Evolutionary conservation across 2,797 vertebrate genomes (phyloP), one percentile per base, ranked within the genome.

Genomic region (Myripristis murdjan): DNA sequence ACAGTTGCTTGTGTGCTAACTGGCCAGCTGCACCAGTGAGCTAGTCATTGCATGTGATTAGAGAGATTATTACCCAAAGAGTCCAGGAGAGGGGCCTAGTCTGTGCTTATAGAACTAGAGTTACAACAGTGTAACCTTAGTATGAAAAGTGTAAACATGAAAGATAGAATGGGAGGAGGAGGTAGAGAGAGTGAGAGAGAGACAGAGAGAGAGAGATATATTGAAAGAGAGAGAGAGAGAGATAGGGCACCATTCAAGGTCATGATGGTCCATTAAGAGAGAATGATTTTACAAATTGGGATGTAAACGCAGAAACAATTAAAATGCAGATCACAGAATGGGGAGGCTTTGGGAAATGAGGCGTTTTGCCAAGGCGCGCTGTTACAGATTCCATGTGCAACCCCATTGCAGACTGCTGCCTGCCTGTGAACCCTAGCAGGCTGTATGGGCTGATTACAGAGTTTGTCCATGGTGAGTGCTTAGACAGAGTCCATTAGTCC

Each of bases 401-500:
- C 62, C 79, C 64, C 54, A 55, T 49, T 78, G 87, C 82, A 79
- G 87, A n/a, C 64, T 58, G 53, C 73, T 60, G 43, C 44, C 41
- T 83, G 35, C 54, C 61, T 61, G 53, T 59, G 69, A 75, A 74
- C 69, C 77, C 15, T 28, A 53, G 37, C 83, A 69, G 69, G 76
- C 75, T 82, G 63, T 54, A 64, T 51, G 57, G 61, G 73, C 74
- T 83, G 86, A 85, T 88, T 81, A 81, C 73, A 73, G 73, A 81
- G 75, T 90, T 86, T 88, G 81, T 86, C 68, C 58, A 73, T 69
- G 51, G 59, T 61, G 73, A 82, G 75, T 77, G 77, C 84, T 74
- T 44, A 71, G 81, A 82, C 80, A 82, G 87, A 75, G 79, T 84
- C 85, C 87, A 91, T 92, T 91, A 88, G 88, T 75, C 72, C 70